Percentiles rank a stretch among this genome's conserved stretches.
phyloP scores from a whole-genome alignment of 2,797 vertebrate genomes.

The Lateolabrax maculatus region DNA sequence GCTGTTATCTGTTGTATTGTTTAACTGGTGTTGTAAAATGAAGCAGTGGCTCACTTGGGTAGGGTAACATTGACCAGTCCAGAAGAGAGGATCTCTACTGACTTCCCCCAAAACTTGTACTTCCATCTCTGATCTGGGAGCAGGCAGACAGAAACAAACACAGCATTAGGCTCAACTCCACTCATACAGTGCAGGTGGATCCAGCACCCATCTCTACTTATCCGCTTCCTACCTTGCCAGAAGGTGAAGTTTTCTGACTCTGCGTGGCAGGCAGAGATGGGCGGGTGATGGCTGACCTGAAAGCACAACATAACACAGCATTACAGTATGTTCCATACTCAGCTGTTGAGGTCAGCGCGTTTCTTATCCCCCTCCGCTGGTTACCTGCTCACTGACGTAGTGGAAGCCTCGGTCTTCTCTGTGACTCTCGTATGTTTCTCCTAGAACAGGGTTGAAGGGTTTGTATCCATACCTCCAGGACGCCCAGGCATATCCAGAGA shows the following conservation, averaged over 20 bases:
- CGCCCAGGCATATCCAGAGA: constrained; percentile 94
- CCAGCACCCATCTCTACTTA: background rate
- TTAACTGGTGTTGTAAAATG: background rate
- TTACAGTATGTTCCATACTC: background rate
- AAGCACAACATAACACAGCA: background rate
- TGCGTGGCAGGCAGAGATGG: constrained; percentile 92
- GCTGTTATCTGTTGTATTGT: background rate
- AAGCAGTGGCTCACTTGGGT: constrained; percentile 84
- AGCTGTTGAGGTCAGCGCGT: background rate
- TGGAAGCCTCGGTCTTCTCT: constrained; percentile 91
- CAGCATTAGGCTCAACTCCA: background rate
- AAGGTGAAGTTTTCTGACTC: constrained; percentile 93
- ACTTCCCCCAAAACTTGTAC: constrained; percentile 97
- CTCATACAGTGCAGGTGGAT: background rate
- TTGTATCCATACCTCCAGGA: constrained; percentile 92
- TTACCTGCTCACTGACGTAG: constrained; percentile 93
- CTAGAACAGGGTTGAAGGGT: constrained; percentile 94
- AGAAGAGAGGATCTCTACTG: constrained; percentile 91
- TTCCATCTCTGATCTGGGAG: constrained; percentile 94
- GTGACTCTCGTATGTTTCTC: constrained; percentile 92
- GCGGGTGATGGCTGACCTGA: constrained; percentile 94
- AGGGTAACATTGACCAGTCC: constrained; percentile 90
- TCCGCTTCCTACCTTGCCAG: constrained; percentile 91
- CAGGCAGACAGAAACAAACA: constrained; percentile 7
- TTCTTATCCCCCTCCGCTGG: background rate